Evolutionary conservation across 2,113 vertebrate species (phyloP), one percentile per base, ranked within the genome.

Genomic region (Phoenicopterus ruber): DNA sequence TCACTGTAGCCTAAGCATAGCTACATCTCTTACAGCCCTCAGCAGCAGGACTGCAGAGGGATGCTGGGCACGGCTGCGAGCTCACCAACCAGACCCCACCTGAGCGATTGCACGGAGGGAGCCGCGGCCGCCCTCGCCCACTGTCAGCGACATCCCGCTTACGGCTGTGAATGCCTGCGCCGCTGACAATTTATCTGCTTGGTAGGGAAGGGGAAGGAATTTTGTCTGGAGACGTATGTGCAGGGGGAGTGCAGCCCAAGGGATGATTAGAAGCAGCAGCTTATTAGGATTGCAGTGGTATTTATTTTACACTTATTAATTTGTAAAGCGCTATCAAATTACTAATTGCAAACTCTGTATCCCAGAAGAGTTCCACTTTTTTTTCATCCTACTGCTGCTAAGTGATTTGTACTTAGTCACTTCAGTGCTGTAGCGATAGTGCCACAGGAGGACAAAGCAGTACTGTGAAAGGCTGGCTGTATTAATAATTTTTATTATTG

Each of bases 41-140:
- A 2, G 31, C 7, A 12, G 7, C n/a, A 72, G 44, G 32, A 17
- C 50, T 31, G 32, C 0, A 0, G 16, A 24, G 42, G n/a, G 31
- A 17, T 57, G 17, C 52, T 58, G 47, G 42, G 26, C 17, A 13
- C 2, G 19, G 58, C 42, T 46, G 29, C 2, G 11, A 57, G 70
- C 40, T 9, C 1, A 8, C 18, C 10, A 47, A 1, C 24, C 31
- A 21, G 58, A 44, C 21, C 32, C 38, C 0, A 1, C 38, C 29
- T 1, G 2, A 26, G 19, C 2, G 4, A 5, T 29, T 1, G 42
- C 26, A 8, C 9, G 2, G 29, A 10, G 58, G 32, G 13, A 47
- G 57, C 2, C 1, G 0, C 16, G 47, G 82, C 67, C 65, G 80
- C 46, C 34, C 11, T 67, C 0, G 0, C 36, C 34, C 15, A 58